phyloP scores from a whole-genome alignment of 2,797 vertebrate species.

The Falco biarmicus region DNA sequence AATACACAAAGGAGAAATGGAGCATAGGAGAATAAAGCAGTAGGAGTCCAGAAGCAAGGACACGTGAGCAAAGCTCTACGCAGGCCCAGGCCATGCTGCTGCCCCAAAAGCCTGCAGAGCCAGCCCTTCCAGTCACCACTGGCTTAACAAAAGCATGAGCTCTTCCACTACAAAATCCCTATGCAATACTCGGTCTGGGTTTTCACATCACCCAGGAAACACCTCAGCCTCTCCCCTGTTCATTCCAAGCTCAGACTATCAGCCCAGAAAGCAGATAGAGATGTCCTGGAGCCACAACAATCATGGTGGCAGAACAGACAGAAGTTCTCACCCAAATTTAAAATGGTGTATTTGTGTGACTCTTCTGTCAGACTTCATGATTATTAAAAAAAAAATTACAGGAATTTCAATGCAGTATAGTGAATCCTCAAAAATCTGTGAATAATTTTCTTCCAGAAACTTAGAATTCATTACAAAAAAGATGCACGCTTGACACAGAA shows the following conservation, averaged over 20 bases:
- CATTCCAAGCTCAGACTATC: not conserved
- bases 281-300: not conserved
- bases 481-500: accelerated
- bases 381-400: not conserved
- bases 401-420: not conserved
- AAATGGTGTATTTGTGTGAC: not conserved
- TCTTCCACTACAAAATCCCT: not conserved
- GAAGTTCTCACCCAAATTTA: not conserved
- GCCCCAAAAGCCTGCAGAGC: too few relatives aligned
- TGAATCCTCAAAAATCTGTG: not conserved
- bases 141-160: accelerated
- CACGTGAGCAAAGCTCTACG: accelerated
- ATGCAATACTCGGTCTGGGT: not conserved
- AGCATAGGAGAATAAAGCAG: not conserved
- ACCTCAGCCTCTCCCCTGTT: too few relatives aligned
- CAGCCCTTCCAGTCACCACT: not conserved
- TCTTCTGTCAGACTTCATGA: not conserved
- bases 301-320: accelerated
- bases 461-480: not conserved
- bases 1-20: not conserved
- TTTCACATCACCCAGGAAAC: not conserved
- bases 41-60: not conserved
- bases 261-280: not conserved
- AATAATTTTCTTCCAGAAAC: not conserved
- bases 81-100: not conserved